Conservation (phyloP, 1,140 invertebrate genomes). For the Trichonephila clavipes region DNA sequence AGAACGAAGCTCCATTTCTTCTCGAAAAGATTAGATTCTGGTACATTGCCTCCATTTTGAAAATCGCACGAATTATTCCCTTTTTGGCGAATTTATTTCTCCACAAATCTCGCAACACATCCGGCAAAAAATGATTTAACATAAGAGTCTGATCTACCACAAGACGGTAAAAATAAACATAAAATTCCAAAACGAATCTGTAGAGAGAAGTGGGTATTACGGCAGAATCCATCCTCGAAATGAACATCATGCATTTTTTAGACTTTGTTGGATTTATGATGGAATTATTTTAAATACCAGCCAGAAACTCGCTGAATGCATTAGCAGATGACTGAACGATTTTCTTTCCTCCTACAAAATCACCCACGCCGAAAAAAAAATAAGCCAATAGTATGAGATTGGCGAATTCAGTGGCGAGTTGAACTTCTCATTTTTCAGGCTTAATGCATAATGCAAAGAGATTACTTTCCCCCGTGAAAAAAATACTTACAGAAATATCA, state of each 20-base stretch:
- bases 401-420: no score
- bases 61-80: constrained; percentile 7
- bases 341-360: no score
- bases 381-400: no score
- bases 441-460: no score
- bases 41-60: neutral
- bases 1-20: neutral
- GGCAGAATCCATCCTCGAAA: constrained; percentile 32
- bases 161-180: neutral
- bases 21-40: neutral
- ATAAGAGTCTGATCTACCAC: neutral
- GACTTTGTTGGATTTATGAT: constrained; percentile 42
- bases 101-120: neutral
- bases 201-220: neutral
- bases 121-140: neutral
- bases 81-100: neutral
- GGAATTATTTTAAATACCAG: constrained; percentile 47
- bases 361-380: no score
- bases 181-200: neutral
- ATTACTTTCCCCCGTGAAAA: no score
- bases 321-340: neutral
- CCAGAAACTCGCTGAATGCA: neutral
- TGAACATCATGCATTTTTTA: neutral
- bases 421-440: no score
- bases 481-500: no score